A percentile compares a stretch with the other conserved stretches of the same genome.
Evolutionary conservation across 2,797 vertebrate species (phyloP).

Genomic region (Eurystomus glaucurus): DNA sequence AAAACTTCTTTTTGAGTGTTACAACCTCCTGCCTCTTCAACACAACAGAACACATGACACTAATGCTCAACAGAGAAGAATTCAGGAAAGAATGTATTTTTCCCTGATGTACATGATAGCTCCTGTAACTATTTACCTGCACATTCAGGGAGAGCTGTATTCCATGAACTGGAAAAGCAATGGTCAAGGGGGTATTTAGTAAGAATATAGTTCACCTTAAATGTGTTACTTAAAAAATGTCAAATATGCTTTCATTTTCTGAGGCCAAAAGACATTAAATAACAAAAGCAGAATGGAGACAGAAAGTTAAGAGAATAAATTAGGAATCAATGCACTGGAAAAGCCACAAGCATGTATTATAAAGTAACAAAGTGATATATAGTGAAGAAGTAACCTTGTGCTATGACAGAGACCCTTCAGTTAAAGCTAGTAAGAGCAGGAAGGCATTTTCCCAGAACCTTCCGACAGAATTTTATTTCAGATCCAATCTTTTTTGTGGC

Average conservation of each 20-base stretch:
- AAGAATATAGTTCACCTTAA: neutral
- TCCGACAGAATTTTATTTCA: neutral
- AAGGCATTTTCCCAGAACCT: neutral
- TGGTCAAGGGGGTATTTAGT: neutral
- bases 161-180: neutral
- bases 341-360: neutral
- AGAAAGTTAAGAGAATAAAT: neutral
- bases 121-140: neutral
- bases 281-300: neutral
- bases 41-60: neutral
- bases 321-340: neutral
- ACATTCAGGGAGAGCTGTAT: neutral
- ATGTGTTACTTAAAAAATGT: neutral
- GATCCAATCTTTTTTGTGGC: neutral
- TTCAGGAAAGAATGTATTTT: neutral
- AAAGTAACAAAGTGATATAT: neutral
- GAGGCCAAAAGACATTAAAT: neutral
- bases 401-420: neutral
- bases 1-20: neutral
- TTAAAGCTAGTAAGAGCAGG: neutral
- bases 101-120: neutral
- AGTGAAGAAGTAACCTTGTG: neutral
- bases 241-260: neutral
- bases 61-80: neutral
- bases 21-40: neutral